A percentile compares a stretch with the other conserved stretches of the same genome.
Conservation (phyloP, 2,888 invertebrate genomes). For the Euphydryas editha region DNA sequence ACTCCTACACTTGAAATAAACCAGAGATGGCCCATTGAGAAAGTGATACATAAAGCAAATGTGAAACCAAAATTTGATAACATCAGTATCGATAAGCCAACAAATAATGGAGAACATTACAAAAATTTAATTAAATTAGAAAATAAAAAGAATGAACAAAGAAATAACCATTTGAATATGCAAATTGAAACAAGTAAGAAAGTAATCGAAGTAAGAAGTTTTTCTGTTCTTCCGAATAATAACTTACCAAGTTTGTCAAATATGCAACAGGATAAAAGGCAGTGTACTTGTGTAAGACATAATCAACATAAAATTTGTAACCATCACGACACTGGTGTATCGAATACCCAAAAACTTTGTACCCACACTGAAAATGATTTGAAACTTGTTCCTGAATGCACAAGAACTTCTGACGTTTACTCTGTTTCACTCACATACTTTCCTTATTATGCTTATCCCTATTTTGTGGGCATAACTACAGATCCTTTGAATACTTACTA, state of each 20-base stretch:
- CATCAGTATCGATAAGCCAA: conserved; percentile 14
- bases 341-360: conserved; percentile 38
- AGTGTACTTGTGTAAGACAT: conserved; percentile 53
- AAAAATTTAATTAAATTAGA: conserved; percentile 28
- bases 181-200: conserved; percentile 48
- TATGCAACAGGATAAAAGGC: conserved; percentile 34
- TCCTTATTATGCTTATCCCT: conserved; percentile 54
- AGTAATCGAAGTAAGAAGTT: conserved; percentile 64
- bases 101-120: neutral
- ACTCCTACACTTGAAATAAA: conserved; percentile 62
- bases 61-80: conserved; percentile 20
- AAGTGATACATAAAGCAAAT: conserved; percentile 45
- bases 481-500: conserved; percentile 48
- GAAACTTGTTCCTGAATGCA: conserved; percentile 41
- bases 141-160: conserved; percentile 20
- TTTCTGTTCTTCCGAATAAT: conserved; percentile 38
- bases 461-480: conserved; percentile 47
- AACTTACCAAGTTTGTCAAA: conserved; percentile 16
- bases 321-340: conserved; percentile 41
- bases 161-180: conserved; percentile 29
- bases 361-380: conserved; percentile 36
- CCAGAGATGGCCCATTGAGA: conserved; percentile 62
- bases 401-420: conserved; percentile 40
- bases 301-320: conserved; percentile 46
- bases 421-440: conserved; percentile 38